Base-by-base conservation (phyloP, 1,140 invertebrate genomes). In the Spodoptera litura region DNA sequence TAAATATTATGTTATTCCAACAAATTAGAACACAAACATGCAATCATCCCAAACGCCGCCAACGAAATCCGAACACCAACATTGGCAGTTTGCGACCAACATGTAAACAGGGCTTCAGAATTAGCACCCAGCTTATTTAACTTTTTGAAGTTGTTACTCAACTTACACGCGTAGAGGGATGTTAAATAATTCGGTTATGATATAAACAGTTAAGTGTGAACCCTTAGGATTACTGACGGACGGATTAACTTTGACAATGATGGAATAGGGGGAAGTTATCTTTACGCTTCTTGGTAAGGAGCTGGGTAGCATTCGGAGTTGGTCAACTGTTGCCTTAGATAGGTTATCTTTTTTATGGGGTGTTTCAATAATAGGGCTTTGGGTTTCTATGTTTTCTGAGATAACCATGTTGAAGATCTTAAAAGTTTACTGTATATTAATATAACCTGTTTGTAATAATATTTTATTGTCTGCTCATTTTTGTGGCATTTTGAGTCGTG, bases 171-270 rank as follows among this genome's bases (percentile, higher is more conserved):
- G 59, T 35, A 64, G 25, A 20, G 58, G 75, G 56, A 78, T 78
- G 75, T 81, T 71, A 81, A 78, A 78, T 81, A 81, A 81, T 81
- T 75, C 66, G 25, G 52, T 81, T 81, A 78, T 81, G 62, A 81
- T 81, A 81, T 73, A 81, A 78, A 78, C 74, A 77, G 31, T 66
- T 77, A 38, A 58, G 74, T 38, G 62, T 27, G 27, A 38, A 49
- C 62, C 20, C 74, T 9, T 12, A 49, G 73, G 73, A 75, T 61
- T 59, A 59, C 58, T 51, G 72, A 75, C 59, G 51, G 72, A 53
- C 49, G 73, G 59, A 27, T 75, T 35, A 75, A 75, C 58, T 75
- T 75, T 75, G 35, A 64, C 59, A 75, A 64, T 64, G 59, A 75
- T 62, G 35, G 56, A 73, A 73, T 56, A 73, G 25, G 38, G 70